Evolutionary conservation across 2,888 invertebrate species (phyloP).

Genomic region (Acronicta psi): DNA sequence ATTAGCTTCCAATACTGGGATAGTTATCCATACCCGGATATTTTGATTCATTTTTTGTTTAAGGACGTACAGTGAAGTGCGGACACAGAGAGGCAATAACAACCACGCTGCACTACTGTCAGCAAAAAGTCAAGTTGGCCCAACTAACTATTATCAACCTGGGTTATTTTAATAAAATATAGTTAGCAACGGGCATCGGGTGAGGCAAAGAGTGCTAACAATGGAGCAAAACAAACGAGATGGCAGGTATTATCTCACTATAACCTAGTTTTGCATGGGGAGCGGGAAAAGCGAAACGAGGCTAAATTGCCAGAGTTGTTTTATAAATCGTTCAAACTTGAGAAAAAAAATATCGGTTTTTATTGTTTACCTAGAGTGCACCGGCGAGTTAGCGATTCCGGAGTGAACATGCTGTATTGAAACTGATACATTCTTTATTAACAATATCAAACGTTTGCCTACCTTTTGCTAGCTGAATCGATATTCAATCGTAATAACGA

Average conservation of each 20-base stretch:
- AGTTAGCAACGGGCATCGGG: conserved; percentile 57
- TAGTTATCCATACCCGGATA: conserved; percentile 39
- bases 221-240: conserved; percentile 72
- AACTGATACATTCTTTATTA: conserved; percentile 28
- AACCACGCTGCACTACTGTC: conserved; percentile 19
- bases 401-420: conserved; percentile 30
- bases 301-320: conserved; percentile 69
- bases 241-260: conserved; percentile 75
- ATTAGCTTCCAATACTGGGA: conserved; percentile 35
- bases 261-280: conserved; percentile 74
- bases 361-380: conserved; percentile 56
- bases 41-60: conserved; percentile 48
- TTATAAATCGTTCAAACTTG: conserved; percentile 63
- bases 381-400: conserved; percentile 26
- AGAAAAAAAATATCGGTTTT: conserved; percentile 49
- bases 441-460: conserved; percentile 26
- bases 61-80: conserved; percentile 35
- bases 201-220: conserved; percentile 72
- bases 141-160: conserved; percentile 62
- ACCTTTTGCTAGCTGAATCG: conserved; percentile 36
- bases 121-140: conserved; percentile 51
- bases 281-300: conserved; percentile 68
- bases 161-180: conserved; percentile 65
- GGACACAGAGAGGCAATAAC: conserved; percentile 44
- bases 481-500: conserved; percentile 30